Evolutionary conservation across 2,113 vertebrate genomes (phyloP).

Genomic region (Mus spicilegus): DNA sequence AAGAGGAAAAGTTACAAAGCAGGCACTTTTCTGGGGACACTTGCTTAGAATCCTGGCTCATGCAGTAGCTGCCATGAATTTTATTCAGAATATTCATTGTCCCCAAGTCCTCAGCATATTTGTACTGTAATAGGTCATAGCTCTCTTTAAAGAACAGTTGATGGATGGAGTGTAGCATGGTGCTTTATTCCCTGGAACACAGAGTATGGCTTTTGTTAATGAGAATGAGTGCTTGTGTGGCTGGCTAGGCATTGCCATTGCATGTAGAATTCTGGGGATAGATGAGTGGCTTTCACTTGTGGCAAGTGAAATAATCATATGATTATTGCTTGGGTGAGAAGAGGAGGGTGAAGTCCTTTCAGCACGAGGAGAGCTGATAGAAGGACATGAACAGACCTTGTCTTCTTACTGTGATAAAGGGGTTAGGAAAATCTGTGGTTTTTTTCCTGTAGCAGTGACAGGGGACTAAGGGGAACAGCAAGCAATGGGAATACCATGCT

Average conservation of each 20-base stretch:
- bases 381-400: not conserved
- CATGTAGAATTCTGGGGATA: not conserved
- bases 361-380: not conserved
- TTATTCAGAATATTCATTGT: not conserved
- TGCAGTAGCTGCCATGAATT: fast-evolving
- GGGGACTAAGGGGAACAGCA: not conserved
- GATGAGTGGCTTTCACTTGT: not conserved
- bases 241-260: not conserved
- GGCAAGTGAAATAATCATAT: no score
- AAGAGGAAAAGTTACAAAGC: not conserved
- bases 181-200: not conserved
- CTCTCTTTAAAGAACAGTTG: not conserved
- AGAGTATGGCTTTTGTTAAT: not conserved
- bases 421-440: not conserved
- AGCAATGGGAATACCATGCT: not conserved
- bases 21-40: not conserved
- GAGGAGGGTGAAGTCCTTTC: not conserved
- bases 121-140: not conserved
- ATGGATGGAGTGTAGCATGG: not conserved
- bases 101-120: not conserved
- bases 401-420: not conserved
- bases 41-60: not conserved
- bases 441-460: not conserved
- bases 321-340: not conserved
- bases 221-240: not conserved